These are phyloP conservation scores for Oreohelix idahoensis DNA, from an alignment of 1,140 invertebrate genomes.

Conservation along the genomic window DNA sequence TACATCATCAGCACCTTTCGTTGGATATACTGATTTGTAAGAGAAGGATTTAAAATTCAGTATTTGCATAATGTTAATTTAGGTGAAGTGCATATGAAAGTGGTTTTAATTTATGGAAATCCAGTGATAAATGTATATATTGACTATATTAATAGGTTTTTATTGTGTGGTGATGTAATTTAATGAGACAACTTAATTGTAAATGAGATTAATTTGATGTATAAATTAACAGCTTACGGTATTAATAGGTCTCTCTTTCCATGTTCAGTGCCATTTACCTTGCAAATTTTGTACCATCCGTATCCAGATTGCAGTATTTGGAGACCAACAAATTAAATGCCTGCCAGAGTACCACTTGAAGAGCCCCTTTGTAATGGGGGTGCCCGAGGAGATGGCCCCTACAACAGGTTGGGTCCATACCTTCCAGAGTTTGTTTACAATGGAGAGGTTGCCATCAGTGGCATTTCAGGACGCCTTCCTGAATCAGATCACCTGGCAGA, in stretches of 20 bases:
- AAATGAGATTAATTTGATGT: no score
- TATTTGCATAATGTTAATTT: no score
- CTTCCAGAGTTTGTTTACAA: slow-evolving; percentile 28
- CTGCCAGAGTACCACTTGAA: slow-evolving; percentile 39
- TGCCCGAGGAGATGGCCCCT: slow-evolving; percentile 14
- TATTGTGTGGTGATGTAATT: no score
- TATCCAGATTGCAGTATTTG: background rate
- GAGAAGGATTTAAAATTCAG: no score
- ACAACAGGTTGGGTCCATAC: slow-evolving; percentile 19
- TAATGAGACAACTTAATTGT: no score
- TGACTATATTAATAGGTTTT: no score
- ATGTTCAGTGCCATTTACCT: background rate
- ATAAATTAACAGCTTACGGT: no score
- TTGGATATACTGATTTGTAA: background rate
- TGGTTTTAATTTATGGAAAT: no score
- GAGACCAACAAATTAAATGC: slow-evolving; percentile 36
- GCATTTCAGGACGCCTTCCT: slow-evolving; percentile 91
- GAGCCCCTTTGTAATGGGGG: slow-evolving; percentile 30
- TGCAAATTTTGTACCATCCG: background rate
- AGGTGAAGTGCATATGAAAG: no score
- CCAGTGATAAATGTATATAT: no score
- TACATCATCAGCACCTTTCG: background rate
- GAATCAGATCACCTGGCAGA: slow-evolving; percentile 90
- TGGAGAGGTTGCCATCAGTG: slow-evolving; percentile 87
- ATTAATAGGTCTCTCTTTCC: no score